Percentiles rank a stretch among this genome's conserved stretches.
Conservation (phyloP, 2,113 vertebrate genomes). For the human region DNA sequence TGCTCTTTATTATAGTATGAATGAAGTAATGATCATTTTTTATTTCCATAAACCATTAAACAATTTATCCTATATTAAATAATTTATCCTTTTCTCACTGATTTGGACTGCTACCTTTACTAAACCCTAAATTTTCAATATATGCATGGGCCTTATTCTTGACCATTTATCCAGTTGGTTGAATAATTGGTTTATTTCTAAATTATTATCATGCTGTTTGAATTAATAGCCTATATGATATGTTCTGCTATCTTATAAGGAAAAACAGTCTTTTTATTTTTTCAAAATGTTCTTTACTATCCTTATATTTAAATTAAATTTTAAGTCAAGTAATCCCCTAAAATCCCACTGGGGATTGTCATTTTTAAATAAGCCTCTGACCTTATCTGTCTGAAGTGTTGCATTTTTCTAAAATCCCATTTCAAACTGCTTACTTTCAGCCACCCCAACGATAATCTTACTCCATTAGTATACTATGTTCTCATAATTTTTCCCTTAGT, state of each 20-base stretch:
- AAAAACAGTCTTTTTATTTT: neutral
- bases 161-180: neutral
- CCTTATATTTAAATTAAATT: constrained; percentile 34
- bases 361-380: neutral
- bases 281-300: neutral
- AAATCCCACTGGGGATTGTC: neutral
- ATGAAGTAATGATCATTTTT: neutral
- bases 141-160: neutral
- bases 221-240: neutral
- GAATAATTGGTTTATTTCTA: neutral
- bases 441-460: neutral
- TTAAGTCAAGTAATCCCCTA: neutral
- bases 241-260: neutral
- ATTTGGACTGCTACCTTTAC: neutral
- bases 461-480: neutral
- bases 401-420: neutral
- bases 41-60: constrained; percentile 25
- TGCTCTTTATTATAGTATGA: neutral
- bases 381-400: neutral
- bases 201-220: neutral
- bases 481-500: neutral
- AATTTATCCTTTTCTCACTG: neutral
- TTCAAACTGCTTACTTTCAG: constrained; percentile 12
- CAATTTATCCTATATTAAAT: neutral
- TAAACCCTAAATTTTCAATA: neutral